Conservation (phyloP, 1,140 invertebrate species). For the Drosophila gunungcola region DNA sequence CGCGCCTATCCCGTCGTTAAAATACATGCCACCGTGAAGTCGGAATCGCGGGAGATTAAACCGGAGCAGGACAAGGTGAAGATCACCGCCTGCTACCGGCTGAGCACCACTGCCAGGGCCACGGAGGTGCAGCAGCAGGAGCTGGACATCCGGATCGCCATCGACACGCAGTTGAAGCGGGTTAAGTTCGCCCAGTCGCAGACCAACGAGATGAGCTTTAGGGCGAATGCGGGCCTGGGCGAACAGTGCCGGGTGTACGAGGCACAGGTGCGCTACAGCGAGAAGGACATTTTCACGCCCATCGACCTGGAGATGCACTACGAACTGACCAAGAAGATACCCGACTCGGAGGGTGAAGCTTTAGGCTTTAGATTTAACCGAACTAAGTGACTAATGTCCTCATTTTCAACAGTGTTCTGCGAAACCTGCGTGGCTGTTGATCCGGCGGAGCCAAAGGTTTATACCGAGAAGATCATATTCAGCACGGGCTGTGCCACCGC, state of each 20-base stretch:
- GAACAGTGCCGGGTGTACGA: constrained; percentile 72
- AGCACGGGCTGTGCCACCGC: constrained; percentile 80
- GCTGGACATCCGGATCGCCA: constrained; percentile 57
- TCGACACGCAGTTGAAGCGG: constrained; percentile 75
- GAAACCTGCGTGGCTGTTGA: constrained; percentile 78
- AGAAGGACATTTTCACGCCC: constrained; percentile 84
- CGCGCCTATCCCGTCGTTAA: constrained; percentile 87
- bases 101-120: constrained; percentile 70
- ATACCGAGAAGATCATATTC: constrained; percentile 76
- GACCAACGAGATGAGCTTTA: constrained; percentile 69
- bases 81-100: constrained; percentile 84
- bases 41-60: constrained; percentile 85
- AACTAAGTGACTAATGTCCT: not conserved
- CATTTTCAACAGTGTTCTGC: constrained; percentile 60
- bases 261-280: constrained; percentile 68
- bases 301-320: constrained; percentile 84
- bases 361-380: not conserved
- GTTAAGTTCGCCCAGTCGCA: constrained; percentile 64
- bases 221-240: constrained; percentile 37
- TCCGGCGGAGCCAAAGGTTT: constrained; percentile 77
- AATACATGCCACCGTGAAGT: constrained; percentile 83
- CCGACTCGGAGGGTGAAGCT: constrained; percentile 66
- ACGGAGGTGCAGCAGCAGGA: constrained; percentile 64
- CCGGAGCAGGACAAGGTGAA: constrained; percentile 85
- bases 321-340: constrained; percentile 71